Evolutionary conservation across 2,113 vertebrate genomes (phyloP).

Genomic region (Nothoprocta perdicaria): DNA sequence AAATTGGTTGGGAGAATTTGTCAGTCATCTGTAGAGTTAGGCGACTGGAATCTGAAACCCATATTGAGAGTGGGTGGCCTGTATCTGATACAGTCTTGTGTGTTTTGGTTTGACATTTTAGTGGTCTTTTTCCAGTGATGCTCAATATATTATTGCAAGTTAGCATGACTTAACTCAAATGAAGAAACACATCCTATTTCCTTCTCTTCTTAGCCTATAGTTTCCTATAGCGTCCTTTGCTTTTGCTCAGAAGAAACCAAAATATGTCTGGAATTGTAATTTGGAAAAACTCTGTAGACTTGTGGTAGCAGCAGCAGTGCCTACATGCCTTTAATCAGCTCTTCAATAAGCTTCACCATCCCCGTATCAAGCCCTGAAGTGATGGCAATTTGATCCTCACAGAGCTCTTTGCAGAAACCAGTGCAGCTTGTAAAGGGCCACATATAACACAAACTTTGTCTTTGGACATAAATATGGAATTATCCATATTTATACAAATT

Average conservation of each 20-base stretch:
- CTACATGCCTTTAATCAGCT: conserved; percentile 22
- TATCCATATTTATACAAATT: not conserved
- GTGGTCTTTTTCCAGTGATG: not conserved
- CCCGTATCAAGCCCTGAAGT: conserved; percentile 46
- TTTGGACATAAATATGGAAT: conserved; percentile 9
- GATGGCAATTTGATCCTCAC: conserved; percentile 24
- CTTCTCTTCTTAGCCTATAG: conserved; percentile 26
- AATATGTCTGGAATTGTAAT: conserved; percentile 40
- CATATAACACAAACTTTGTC: conserved; percentile 26
- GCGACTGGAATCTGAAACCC: not conserved
- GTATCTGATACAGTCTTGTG: not conserved
- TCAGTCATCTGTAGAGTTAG: not conserved
- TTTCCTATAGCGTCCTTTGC: not conserved
- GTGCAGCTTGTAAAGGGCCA: not conserved
- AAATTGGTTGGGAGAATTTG: not conserved
- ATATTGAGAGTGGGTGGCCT: not conserved
- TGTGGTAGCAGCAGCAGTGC: conserved; percentile 45
- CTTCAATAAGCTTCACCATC: conserved; percentile 26
- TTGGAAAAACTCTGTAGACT: conserved; percentile 26
- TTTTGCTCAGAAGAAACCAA: conserved; percentile 47
- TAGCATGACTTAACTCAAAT: not conserved
- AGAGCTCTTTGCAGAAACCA: conserved; percentile 44
- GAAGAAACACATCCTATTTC: not conserved
- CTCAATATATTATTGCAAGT: not conserved
- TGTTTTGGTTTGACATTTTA: not conserved